phyloP scores from a whole-genome alignment of 2,888 invertebrate genomes.

The Coleophora deauratella region DNA sequence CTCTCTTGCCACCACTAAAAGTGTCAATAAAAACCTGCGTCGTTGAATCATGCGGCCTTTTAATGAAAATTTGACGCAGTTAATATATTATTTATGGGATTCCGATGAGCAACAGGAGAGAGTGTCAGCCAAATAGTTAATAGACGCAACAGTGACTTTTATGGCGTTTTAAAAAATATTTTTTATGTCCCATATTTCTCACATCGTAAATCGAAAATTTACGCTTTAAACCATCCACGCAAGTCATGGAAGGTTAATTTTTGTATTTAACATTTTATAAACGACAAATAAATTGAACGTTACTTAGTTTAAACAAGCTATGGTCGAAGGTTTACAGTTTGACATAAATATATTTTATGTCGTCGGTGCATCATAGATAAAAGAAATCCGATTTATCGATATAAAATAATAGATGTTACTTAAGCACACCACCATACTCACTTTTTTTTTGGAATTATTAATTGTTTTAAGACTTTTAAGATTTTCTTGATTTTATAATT shows the following conservation, averaged over 20 bases:
- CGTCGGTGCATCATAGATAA: conserved; percentile 13
- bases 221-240: conserved; percentile 33
- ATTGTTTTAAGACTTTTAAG: too few relatives aligned
- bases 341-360: conserved; percentile 14
- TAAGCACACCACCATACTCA: too few relatives aligned
- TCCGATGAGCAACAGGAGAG: conserved; percentile 50
- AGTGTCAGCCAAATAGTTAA: neutral
- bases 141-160: too few relatives aligned
- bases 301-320: conserved; percentile 6
- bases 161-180: too few relatives aligned
- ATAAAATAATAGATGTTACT: conserved; percentile 13
- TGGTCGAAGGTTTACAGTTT: conserved; percentile 2
- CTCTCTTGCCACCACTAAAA: conserved; percentile 55
- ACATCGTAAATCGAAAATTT: conserved; percentile 52
- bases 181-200: conserved; percentile 35
- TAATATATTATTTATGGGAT: conserved; percentile 58
- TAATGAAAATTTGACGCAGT: conserved; percentile 64
- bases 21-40: conserved; percentile 63
- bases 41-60: conserved; percentile 50
- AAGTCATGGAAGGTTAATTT: conserved; percentile 28
- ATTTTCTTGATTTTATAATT: too few relatives aligned
- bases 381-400: conserved; percentile 12
- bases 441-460: too few relatives aligned
- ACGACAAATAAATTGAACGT: conserved; percentile 26
- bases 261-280: conserved; percentile 27